Base-by-base conservation (phyloP, 1,140 invertebrate genomes). In the Antheraea pernyi region DNA sequence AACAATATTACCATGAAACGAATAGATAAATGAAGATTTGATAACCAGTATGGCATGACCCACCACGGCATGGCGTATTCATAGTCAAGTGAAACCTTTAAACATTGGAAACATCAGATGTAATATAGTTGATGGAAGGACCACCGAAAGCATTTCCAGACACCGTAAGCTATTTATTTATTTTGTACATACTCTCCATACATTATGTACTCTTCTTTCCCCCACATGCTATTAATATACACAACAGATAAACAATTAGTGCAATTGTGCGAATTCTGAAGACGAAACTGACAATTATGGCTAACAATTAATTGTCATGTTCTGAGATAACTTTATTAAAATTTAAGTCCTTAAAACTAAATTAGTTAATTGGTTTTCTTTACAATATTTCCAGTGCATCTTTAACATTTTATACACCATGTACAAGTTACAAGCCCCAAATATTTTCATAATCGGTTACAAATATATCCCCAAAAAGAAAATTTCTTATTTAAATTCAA, bases 211-310 rank as follows among this genome's bases (percentile, higher is more conserved):
- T 53, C 46, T 53, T 74, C 72, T 72, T 48, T 77, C 75, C 75
- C 75, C 75, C 72, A 70, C 75, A 74, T 77, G 75, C 75, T 13
- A 64, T 74, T 74, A 65, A 70, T 69, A 42, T 65, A 71, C 69
- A 73, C 71, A 72, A 64, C 36, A 59, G 13, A 46, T 48, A 70
- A n/a, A 36, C 13, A 63, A 63, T 63, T 63, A 63, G 61, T 63
- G 6, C 16, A 36, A 16, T 36, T 36, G 61, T n/a, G 30, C 61
- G 7, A 36, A 63, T 63, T 63, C 61, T 63, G 61, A 37, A 63
- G 30, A 18, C n/a, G 46, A 16, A 0, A 0, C 11, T 13, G 11
- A 42, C 39, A 4, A 0, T 53, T 13, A 53, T 53, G 46, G 16
- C 16, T 13, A 53, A 42, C 8, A 7, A n/a, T n/a, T n/a, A 7